phyloP scores from a whole-genome alignment of 2,797 vertebrate genomes.

The Melanogrammus aeglefinus region DNA sequence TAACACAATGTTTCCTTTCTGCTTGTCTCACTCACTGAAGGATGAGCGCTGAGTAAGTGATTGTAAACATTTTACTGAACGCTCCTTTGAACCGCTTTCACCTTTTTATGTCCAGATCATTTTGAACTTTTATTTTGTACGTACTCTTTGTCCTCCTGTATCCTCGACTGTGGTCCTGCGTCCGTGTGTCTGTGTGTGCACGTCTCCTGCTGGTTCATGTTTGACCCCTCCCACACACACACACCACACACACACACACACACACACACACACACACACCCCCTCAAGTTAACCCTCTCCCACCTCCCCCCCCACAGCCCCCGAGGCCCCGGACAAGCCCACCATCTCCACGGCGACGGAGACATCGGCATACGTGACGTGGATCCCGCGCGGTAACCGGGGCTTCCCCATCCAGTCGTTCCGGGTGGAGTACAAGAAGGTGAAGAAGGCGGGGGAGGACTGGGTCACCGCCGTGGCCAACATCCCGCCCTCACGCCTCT shows the following conservation, averaged over 20 bases:
- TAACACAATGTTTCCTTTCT: constrained; percentile 57
- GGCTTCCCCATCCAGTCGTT: constrained; percentile 97
- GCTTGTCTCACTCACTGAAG: constrained; percentile 61
- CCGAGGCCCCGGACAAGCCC: constrained; percentile 95
- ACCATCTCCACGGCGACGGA: constrained; percentile 95
- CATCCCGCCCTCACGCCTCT: constrained; percentile 92
- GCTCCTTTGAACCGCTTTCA: neutral
- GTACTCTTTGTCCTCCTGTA: neutral
- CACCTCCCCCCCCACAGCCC: constrained; percentile 72
- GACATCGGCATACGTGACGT: constrained; percentile 94
- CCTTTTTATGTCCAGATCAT: neutral
- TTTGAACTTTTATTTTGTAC: constrained; percentile 23
- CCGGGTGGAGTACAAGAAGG: constrained; percentile 91
- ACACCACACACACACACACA: neutral
- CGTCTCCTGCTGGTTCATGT: constrained; percentile 27
- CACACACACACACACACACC: neutral
- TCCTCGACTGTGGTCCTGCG: neutral
- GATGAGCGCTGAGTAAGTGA: constrained; percentile 74
- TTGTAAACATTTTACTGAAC: constrained; percentile 10
- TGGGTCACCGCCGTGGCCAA: constrained; percentile 91
- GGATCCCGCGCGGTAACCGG: constrained; percentile 96
- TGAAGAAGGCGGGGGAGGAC: constrained; percentile 86
- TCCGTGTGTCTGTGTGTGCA: neutral
- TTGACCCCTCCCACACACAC: constrained; percentile 3
- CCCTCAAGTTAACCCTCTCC: constrained; percentile 22